phyloP scores from a whole-genome alignment of 2,797 vertebrate species.

The Channallabes apus region DNA sequence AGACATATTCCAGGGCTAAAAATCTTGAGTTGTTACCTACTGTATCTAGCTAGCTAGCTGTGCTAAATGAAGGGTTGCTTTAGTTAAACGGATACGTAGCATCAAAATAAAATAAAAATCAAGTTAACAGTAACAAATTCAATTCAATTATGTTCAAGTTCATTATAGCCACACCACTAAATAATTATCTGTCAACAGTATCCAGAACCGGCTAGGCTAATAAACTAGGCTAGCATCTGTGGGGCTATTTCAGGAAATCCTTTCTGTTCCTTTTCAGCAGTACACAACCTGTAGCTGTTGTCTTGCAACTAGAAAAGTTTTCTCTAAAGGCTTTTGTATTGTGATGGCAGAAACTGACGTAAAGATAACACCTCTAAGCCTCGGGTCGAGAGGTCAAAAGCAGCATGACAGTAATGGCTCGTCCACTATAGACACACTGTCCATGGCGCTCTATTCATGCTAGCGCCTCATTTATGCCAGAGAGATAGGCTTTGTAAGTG shows the following conservation, averaged over 20 bases:
- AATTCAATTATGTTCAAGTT: no score
- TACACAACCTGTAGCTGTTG: constrained; percentile 21
- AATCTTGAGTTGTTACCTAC: no score
- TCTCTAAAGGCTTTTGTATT: constrained; percentile 29
- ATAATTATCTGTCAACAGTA: background rate
- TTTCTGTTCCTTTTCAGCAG: constrained; percentile 1
- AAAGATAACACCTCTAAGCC: constrained; percentile 46
- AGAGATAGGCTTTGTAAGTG: background rate
- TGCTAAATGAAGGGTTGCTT: background rate
- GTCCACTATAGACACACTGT: constrained; percentile 1
- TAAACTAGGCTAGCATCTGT: background rate
- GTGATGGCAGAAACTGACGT: constrained; percentile 44
- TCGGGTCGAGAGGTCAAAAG: constrained; percentile 42
- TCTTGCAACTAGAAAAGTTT: constrained; percentile 22
- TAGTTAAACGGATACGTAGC: background rate
- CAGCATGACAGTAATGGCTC: constrained; percentile 30
- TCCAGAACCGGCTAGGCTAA: background rate
- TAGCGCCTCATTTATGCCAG: background rate
- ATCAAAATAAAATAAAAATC: background rate
- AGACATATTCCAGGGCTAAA: no score
- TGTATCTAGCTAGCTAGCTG: no score
- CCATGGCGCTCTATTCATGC: constrained; percentile 20
- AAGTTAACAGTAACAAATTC: no score
- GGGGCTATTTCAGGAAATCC: background rate
- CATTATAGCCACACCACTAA: background rate